A percentile compares a stretch with the other conserved stretches of the same genome.
These are phyloP conservation scores for Agrypnus murinus DNA, from an alignment of 2,888 invertebrate genomes.

Conservation along the genomic window DNA sequence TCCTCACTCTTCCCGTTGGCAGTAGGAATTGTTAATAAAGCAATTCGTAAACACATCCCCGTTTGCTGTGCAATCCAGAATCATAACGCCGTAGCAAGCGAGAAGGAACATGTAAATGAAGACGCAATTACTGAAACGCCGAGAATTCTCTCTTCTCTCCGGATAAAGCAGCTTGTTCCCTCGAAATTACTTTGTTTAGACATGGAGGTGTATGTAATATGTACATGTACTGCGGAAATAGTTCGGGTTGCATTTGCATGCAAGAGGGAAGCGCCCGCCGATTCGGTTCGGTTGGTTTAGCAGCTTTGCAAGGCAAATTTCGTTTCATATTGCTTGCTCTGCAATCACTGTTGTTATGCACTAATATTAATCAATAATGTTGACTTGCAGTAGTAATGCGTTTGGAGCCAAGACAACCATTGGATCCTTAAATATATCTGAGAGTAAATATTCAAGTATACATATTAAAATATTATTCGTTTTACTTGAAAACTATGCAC, in stretches of 20 bases:
- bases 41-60: slow-evolving; percentile 51
- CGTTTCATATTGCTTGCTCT: background rate
- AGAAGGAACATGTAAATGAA: slow-evolving; percentile 51
- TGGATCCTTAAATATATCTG: no score
- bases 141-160: slow-evolving; percentile 47
- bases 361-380: no score
- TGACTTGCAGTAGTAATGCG: no score
- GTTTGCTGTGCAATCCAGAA: slow-evolving; percentile 39
- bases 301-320: slow-evolving; percentile 39
- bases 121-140: slow-evolving; percentile 49
- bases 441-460: no score
- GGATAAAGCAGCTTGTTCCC: slow-evolving; percentile 64
- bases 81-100: slow-evolving; percentile 47
- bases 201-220: slow-evolving; percentile 68
- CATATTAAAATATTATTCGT: no score
- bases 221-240: slow-evolving; percentile 64
- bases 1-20: no score
- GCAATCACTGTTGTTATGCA: slow-evolving; percentile 7
- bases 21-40: slow-evolving; percentile 52
- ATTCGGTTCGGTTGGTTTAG: no score
- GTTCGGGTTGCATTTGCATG: slow-evolving; percentile 62
- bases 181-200: slow-evolving; percentile 68
- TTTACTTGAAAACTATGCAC: no score
- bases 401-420: no score
- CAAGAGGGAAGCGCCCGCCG: slow-evolving; percentile 57